Evolutionary conservation across 2,888 invertebrate genomes (phyloP).

Genomic region (Drosophila putrida): DNA sequence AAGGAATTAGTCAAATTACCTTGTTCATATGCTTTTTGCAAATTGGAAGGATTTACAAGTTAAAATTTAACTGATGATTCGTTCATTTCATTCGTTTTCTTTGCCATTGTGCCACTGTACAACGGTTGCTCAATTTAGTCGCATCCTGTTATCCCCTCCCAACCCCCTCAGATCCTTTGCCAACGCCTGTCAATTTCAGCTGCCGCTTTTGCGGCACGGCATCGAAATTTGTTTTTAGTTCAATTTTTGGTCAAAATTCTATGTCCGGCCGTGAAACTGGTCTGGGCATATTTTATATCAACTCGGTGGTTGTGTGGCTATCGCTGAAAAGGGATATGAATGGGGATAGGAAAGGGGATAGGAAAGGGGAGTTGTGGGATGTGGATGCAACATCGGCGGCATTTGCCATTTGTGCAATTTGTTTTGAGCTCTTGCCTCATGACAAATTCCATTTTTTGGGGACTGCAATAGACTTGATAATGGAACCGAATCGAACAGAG

Average conservation of each 20-base stretch:
- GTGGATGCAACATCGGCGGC: conserved; percentile 19
- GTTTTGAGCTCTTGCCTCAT: conserved; percentile 55
- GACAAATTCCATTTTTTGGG: conserved; percentile 53
- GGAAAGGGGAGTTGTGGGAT: not conserved
- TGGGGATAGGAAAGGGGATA: not conserved
- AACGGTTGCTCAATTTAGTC: conserved; percentile 29
- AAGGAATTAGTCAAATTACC: too few relatives aligned
- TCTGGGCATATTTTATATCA: conserved; percentile 68
- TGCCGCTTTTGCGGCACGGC: conserved; percentile 44
- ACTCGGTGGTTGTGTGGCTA: conserved; percentile 36
- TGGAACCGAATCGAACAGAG: conserved; percentile 24
- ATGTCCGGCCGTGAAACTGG: conserved; percentile 51
- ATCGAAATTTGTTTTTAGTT: conserved; percentile 72
- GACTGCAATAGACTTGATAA: conserved; percentile 48
- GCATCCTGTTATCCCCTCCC: conserved; percentile 34
- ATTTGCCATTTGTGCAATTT: conserved; percentile 71
- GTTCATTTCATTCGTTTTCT: not conserved
- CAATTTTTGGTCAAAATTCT: conserved; percentile 58
- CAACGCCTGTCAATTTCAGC: conserved; percentile 75
- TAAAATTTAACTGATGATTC: not conserved
- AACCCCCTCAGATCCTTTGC: conserved; percentile 1
- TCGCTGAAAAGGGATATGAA: not conserved
- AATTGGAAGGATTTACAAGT: not conserved
- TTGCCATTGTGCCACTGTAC: conserved; percentile 33
- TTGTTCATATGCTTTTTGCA: too few relatives aligned